Evolutionary conservation across 2,113 vertebrate species (phyloP), one percentile per base, ranked within the genome.

Genomic region (Leptobrachium ailaonicum): DNA sequence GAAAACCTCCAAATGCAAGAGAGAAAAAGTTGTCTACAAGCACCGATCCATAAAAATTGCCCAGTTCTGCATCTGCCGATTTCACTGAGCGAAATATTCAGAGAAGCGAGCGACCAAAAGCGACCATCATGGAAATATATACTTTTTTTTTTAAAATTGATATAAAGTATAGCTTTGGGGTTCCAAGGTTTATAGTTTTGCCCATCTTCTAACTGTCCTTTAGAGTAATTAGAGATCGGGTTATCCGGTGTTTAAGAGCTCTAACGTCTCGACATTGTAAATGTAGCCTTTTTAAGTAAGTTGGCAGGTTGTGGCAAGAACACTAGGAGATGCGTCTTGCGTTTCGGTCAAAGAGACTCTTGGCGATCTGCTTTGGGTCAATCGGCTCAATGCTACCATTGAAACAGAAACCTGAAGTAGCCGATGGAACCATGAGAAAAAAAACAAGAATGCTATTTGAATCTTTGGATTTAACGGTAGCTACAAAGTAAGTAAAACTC

Each of bases 11-110:
- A 70, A 42, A 45, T 84, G 84, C 20, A 80, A 84, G 54, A 78
- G 44, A 32, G 75, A 70, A 2, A 68, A 56, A 8, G 71, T 32
- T 2, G 1, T 84, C 43, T 84, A 82, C 75, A 76, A 80, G 77
- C 42, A n/a, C n/a, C 53, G 14, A 12, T 56, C 40, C 63, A 75
- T 83, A 13, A 66, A 44, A 7, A 43, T 83, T 2, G 73, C 67
- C 2, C 66, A 82, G 62, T 80, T 84, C 41, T 86, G 77, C 67
- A 71, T 81, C 64, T 86, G 82, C 32, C 75, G 67, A 6, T 72
- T 83, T 62, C 75, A 50, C 72, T 78, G 60, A 80, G 47, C 2
- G 47, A 6, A 12, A 60, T 14, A 14, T 60, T 60, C 9, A 12
- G 11, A 60, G 11, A 1, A 60, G 56, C 20, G 20, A 32, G 20